phyloP scores from a whole-genome alignment of 2,797 vertebrate genomes.

The Apodemus agrarius region DNA sequence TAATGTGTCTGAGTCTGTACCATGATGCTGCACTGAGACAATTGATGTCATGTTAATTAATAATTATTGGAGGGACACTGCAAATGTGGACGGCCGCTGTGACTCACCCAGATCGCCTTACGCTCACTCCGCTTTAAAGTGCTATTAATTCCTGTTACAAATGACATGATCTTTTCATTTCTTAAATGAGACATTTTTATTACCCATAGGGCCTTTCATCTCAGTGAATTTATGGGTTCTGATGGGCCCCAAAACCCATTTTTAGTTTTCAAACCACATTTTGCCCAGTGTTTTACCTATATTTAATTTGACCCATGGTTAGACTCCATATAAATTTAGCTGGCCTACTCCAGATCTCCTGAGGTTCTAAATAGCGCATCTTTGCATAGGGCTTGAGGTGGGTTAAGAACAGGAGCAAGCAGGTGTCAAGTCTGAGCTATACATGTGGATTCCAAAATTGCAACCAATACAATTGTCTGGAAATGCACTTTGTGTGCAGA shows the following conservation, averaged over 20 bases:
- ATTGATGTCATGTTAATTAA: slow-evolving; percentile 72
- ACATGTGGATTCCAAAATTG: accelerated
- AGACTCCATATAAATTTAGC: background rate
- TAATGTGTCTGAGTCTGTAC: slow-evolving; percentile 54
- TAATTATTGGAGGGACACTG: slow-evolving; percentile 69
- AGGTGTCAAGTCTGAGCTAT: accelerated
- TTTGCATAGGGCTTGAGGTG: background rate
- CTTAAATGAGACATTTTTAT: slow-evolving; percentile 62
- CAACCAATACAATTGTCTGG: background rate
- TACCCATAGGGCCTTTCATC: background rate
- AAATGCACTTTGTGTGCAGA: background rate
- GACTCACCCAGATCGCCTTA: slow-evolving; percentile 35
- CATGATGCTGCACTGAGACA: slow-evolving; percentile 58
- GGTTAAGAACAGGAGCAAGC: background rate
- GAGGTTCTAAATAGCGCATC: background rate
- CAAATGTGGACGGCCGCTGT: slow-evolving; percentile 59
- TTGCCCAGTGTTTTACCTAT: background rate
- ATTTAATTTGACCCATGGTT: background rate
- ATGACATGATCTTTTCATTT: slow-evolving; percentile 71
- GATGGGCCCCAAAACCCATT: slow-evolving; percentile 1
- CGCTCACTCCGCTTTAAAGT: slow-evolving; percentile 52
- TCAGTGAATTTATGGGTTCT: slow-evolving; percentile 16
- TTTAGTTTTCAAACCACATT: slow-evolving; percentile 54
- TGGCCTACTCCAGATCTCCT: background rate
- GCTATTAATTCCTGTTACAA: slow-evolving; percentile 67